Conservation (phyloP, 2,113 vertebrate genomes). For the Eretmochelys imbricata region DNA sequence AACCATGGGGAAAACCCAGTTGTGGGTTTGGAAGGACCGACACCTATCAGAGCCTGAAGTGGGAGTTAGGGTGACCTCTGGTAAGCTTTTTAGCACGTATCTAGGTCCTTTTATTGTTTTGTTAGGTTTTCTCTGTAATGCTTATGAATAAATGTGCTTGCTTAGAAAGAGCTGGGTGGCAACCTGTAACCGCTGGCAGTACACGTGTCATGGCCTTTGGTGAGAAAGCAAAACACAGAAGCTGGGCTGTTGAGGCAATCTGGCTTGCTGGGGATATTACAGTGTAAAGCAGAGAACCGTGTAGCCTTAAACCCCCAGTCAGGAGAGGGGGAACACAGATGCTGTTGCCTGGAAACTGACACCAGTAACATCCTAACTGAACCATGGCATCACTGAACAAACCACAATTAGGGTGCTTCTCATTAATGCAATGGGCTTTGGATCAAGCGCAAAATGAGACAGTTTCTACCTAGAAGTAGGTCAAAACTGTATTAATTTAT, state of each 20-base stretch:
- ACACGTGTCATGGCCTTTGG: too few relatives aligned
- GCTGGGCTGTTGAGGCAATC: too few relatives aligned
- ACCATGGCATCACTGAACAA: fast-evolving
- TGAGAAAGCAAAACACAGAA: too few relatives aligned
- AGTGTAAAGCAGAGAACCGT: too few relatives aligned
- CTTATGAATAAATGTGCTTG: neutral
- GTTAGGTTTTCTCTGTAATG: neutral
- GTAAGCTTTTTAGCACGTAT: neutral
- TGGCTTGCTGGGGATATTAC: too few relatives aligned
- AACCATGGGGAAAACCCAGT: neutral
- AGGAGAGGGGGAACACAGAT: too few relatives aligned
- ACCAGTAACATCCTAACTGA: neutral
- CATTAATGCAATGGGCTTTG: neutral
- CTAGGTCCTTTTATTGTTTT: neutral
- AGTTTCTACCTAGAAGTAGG: neutral
- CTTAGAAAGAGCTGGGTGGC: neutral
- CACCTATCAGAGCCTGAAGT: neutral
- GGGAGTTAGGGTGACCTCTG: neutral
- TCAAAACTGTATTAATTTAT: neutral
- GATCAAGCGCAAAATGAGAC: fast-evolving
- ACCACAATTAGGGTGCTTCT: fast-evolving
- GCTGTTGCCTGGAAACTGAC: neutral
- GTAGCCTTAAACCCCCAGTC: too few relatives aligned
- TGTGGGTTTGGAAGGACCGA: neutral
- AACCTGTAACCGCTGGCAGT: too few relatives aligned